Evolutionary conservation across 2,113 vertebrate genomes (phyloP).

Genomic region (Pygoscelis antarcticus): DNA sequence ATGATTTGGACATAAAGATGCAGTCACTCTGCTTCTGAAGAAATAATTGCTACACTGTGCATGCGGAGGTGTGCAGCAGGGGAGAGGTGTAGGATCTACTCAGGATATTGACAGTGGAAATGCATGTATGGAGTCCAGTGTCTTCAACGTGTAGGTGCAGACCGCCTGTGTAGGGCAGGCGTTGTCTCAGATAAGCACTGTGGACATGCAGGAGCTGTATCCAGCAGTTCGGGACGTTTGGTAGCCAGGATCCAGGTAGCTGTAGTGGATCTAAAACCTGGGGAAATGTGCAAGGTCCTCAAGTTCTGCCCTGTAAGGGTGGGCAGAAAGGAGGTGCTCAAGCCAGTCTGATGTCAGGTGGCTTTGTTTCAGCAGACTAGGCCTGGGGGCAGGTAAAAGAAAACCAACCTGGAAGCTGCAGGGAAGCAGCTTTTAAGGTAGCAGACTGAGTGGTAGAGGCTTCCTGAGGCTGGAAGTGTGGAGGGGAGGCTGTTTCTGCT

Average conservation of each 20-base stretch:
- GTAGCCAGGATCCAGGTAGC: not conserved
- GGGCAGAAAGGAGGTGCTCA: not conserved
- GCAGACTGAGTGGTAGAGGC: not conserved
- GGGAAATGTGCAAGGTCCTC: not conserved
- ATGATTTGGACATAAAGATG: not conserved
- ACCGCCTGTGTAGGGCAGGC: rapidly evolving
- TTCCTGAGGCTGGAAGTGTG: not conserved
- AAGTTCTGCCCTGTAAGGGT: not conserved
- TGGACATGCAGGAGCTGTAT: not conserved
- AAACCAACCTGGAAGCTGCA: not conserved
- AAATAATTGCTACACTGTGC: not conserved
- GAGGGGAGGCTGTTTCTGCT: not conserved
- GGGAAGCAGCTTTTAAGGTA: not conserved
- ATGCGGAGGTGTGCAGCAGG: not conserved
- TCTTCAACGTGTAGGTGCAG: not conserved
- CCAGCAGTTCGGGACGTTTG: not conserved
- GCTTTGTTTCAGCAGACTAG: not conserved
- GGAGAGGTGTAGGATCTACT: not conserved
- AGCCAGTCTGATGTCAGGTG: not conserved
- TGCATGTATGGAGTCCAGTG: not conserved
- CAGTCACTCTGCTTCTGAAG: not conserved
- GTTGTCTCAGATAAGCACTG: not conserved
- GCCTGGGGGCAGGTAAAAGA: not conserved
- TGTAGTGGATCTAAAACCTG: not conserved
- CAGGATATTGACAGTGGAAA: not conserved